A percentile compares a stretch with the other conserved stretches of the same genome.
Evolutionary conservation across 2,888 invertebrate species (phyloP).

Genomic region (Teleogryllus oceanicus): DNA sequence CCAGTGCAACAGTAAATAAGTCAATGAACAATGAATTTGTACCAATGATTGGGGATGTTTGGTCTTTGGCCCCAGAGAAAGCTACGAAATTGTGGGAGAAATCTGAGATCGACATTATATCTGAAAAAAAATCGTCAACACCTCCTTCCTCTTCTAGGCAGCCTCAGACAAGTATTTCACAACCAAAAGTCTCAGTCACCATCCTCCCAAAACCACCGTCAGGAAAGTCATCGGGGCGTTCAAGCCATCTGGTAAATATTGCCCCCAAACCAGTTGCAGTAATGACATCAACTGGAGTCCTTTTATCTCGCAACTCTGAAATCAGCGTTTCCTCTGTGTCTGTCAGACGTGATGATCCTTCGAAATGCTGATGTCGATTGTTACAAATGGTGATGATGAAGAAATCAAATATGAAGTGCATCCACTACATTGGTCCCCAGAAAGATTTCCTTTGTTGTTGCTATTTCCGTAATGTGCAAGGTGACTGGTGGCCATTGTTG

Average conservation of each 20-base stretch:
- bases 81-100: constrained; percentile 28
- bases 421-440: too few species aligned
- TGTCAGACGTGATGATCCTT: constrained; percentile 27
- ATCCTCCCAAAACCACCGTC: constrained; percentile 58
- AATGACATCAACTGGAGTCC: constrained; percentile 34
- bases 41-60: constrained; percentile 48
- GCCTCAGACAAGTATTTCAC: constrained; percentile 46
- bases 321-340: constrained; percentile 33
- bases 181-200: constrained; percentile 47
- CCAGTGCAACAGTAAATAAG: constrained; percentile 37
- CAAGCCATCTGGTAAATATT: constrained; percentile 12
- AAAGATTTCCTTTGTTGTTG: background rate
- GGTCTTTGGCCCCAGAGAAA: constrained; percentile 41
- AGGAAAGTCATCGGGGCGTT: background rate
- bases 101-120: background rate
- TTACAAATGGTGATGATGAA: background rate
- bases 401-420: background rate
- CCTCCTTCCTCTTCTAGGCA: constrained; percentile 43
- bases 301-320: constrained; percentile 34
- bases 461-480: background rate
- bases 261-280: constrained; percentile 31
- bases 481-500: background rate
- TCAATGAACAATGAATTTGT: constrained; percentile 42
- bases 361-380: constrained; percentile 20
- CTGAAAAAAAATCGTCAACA: background rate